Evolutionary conservation across 2,888 invertebrate species (phyloP).

Genomic region (Odontothrips loti): DNA sequence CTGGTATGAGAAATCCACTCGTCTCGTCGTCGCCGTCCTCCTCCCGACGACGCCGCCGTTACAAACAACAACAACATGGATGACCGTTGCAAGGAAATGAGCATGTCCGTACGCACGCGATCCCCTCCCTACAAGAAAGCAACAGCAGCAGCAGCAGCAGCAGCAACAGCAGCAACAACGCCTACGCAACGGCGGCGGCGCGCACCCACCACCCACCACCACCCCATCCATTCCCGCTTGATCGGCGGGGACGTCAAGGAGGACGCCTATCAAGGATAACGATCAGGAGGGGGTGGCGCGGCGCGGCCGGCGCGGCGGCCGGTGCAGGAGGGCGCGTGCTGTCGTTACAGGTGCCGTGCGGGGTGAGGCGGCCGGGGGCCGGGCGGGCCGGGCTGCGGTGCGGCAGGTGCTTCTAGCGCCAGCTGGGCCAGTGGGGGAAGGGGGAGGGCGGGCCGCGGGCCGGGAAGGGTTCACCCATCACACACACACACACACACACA

Average conservation of each 20-base stretch:
- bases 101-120: background rate
- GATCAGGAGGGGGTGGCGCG: background rate
- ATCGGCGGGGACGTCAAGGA: slow-evolving; percentile 10
- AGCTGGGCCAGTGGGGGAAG: background rate
- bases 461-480: too few relatives aligned
- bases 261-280: background rate
- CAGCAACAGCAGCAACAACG: too few relatives aligned
- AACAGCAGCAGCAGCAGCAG: too few relatives aligned
- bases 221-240: background rate
- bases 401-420: background rate
- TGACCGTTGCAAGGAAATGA: background rate
- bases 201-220: background rate
- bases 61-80: background rate
- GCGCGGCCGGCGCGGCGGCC: background rate
- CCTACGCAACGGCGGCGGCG: too few relatives aligned
- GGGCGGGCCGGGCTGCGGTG: background rate
- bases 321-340: slow-evolving; percentile 12
- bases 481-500: too few relatives aligned
- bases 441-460: too few relatives aligned
- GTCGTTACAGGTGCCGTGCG: slow-evolving; percentile 14
- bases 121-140: too few relatives aligned
- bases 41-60: background rate
- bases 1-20: background rate
- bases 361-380: background rate
- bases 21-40: background rate